Conservation (phyloP, 2,888 invertebrate species). For the Andrena camellia region DNA sequence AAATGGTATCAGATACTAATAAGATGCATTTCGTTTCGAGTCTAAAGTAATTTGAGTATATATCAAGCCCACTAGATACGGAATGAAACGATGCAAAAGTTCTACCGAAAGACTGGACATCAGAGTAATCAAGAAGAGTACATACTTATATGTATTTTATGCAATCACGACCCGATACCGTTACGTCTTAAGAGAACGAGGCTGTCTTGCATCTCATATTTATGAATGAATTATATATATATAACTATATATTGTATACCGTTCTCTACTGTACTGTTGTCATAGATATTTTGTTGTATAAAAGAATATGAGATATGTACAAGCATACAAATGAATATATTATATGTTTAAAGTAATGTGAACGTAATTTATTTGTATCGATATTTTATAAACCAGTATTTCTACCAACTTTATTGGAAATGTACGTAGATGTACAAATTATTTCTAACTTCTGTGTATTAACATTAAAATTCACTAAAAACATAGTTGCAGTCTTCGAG, state of each 20-base stretch:
- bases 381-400: neutral
- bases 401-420: neutral
- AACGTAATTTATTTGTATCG: neutral
- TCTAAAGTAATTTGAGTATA: conserved; percentile 30
- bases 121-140: conserved; percentile 74
- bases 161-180: conserved; percentile 75
- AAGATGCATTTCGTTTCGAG: conserved; percentile 30
- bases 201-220: conserved; percentile 78
- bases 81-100: conserved; percentile 49
- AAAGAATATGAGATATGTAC: conserved; percentile 78
- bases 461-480: too few relatives aligned
- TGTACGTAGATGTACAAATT: neutral
- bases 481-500: too few relatives aligned
- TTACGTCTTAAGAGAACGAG: conserved; percentile 75
- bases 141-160: conserved; percentile 77
- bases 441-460: neutral
- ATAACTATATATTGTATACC: conserved; percentile 81
- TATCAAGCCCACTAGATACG: conserved; percentile 46
- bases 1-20: conserved; percentile 36
- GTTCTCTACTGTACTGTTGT: conserved; percentile 82
- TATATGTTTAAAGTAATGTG: conserved; percentile 83
- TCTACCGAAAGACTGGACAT: conserved; percentile 77
- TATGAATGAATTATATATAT: conserved; percentile 77
- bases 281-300: conserved; percentile 85
- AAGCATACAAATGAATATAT: conserved; percentile 84